Evolutionary conservation across 2,888 invertebrate species (phyloP).

Genomic region (Napeogenes sylphis): DNA sequence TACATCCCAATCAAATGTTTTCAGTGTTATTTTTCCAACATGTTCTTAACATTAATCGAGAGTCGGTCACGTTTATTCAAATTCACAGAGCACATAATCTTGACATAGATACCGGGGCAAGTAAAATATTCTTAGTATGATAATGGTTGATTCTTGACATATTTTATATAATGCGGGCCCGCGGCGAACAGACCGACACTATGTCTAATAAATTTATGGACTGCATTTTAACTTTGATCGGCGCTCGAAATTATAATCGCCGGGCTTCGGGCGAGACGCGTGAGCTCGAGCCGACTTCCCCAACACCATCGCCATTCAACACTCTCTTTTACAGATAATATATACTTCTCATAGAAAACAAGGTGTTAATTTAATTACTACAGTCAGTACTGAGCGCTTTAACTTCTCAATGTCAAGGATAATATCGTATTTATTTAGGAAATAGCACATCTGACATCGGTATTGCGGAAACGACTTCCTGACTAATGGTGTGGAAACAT

Average conservation of each 20-base stretch:
- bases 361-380: background rate
- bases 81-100: slow-evolving; percentile 38
- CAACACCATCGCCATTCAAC: background rate
- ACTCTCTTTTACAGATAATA: slow-evolving; percentile 1
- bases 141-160: slow-evolving; percentile 77
- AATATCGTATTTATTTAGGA: background rate
- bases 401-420: background rate
- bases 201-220: slow-evolving; percentile 78
- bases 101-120: slow-evolving; percentile 50
- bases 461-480: slow-evolving; percentile 54
- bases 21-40: slow-evolving; percentile 25
- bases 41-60: slow-evolving; percentile 27
- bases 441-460: slow-evolving; percentile 32
- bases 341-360: background rate
- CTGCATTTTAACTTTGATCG: slow-evolving; percentile 77
- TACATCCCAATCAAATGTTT: slow-evolving; percentile 25
- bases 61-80: slow-evolving; percentile 47
- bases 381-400: background rate
- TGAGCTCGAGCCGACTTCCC: slow-evolving; percentile 30
- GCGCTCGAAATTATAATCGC: slow-evolving; percentile 75
- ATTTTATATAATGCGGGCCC: slow-evolving; percentile 74
- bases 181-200: slow-evolving; percentile 70
- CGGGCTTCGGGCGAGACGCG: slow-evolving; percentile 66
- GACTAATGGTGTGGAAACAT: slow-evolving; percentile 64
- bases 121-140: slow-evolving; percentile 59